These are phyloP conservation scores for Daktulosphaira vitifoliae DNA, from an alignment of 1,140 invertebrate genomes.

Conservation along the genomic window DNA sequence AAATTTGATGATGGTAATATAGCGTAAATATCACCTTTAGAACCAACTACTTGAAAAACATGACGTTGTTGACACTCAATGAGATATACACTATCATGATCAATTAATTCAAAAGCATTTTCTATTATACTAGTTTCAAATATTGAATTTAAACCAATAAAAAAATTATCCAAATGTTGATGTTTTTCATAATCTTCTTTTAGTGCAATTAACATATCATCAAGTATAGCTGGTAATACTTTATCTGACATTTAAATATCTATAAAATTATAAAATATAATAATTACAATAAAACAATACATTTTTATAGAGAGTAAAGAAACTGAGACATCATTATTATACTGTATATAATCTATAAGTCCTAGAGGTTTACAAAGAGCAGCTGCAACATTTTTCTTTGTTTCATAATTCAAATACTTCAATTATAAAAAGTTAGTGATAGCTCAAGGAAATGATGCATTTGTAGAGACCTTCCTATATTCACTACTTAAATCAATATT, in stretches of 20 bases:
- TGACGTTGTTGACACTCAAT: background rate
- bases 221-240: slow-evolving; percentile 2
- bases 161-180: background rate
- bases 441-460: too few relatives aligned
- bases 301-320: too few relatives aligned
- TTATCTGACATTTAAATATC: slow-evolving; percentile 16
- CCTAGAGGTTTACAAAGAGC: too few relatives aligned
- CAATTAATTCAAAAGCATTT: slow-evolving; percentile 20
- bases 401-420: too few relatives aligned
- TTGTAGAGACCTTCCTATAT: too few relatives aligned
- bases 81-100: slow-evolving; percentile 23
- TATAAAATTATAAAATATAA: too few relatives aligned
- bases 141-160: slow-evolving; percentile 10
- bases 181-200: background rate
- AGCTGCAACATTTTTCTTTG: too few relatives aligned
- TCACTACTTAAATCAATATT: too few relatives aligned
- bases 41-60: slow-evolving; percentile 24
- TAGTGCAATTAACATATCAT: slow-evolving; percentile 8
- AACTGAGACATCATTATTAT: too few relatives aligned
- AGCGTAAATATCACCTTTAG: slow-evolving; percentile 26
- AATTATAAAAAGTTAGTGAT: too few relatives aligned
- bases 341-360: too few relatives aligned
- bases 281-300: too few relatives aligned
- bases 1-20: slow-evolving; percentile 19
- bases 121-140: slow-evolving; percentile 2